Conservation (phyloP, 2,888 invertebrate species). For the Drosophila rubida region DNA sequence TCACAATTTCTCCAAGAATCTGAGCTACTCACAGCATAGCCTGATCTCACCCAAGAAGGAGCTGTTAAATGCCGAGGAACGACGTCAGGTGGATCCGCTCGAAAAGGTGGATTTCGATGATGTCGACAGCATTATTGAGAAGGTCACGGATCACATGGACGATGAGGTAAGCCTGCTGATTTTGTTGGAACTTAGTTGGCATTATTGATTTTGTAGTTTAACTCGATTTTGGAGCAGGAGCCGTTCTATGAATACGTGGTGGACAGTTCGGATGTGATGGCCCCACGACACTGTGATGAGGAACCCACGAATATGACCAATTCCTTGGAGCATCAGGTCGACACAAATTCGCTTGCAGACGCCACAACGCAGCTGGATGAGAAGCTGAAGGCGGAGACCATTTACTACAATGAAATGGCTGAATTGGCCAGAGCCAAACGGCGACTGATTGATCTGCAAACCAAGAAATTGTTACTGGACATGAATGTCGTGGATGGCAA, state of each 20-base stretch:
- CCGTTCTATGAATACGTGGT: constrained; percentile 71
- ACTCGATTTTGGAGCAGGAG: constrained; percentile 54
- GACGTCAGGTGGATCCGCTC: constrained; percentile 60
- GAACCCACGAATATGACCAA: constrained; percentile 47
- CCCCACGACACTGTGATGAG: constrained; percentile 48
- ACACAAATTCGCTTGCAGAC: constrained; percentile 54
- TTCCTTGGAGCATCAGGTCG: constrained; percentile 41
- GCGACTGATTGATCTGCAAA: constrained; percentile 68
- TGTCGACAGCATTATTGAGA: constrained; percentile 72
- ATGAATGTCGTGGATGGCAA: constrained; percentile 66
- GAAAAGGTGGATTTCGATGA: constrained; percentile 73
- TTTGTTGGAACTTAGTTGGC: background rate
- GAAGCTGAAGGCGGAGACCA: constrained; percentile 76
- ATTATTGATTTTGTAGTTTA: constrained; percentile 37
- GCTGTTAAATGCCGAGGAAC: constrained; percentile 22
- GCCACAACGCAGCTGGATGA: constrained; percentile 68
- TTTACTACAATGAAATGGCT: constrained; percentile 78
- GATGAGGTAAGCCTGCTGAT: constrained; percentile 52
- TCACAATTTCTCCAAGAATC: constrained; percentile 63
- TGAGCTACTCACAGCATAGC: constrained; percentile 68
- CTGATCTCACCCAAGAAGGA: constrained; percentile 64
- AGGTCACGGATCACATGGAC: constrained; percentile 66
- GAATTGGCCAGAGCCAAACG: constrained; percentile 74
- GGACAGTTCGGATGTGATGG: constrained; percentile 60
- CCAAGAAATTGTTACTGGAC: constrained; percentile 68